Evolutionary conservation across 2,113 vertebrate species (phyloP).

Genomic region (Sapajus apella): DNA sequence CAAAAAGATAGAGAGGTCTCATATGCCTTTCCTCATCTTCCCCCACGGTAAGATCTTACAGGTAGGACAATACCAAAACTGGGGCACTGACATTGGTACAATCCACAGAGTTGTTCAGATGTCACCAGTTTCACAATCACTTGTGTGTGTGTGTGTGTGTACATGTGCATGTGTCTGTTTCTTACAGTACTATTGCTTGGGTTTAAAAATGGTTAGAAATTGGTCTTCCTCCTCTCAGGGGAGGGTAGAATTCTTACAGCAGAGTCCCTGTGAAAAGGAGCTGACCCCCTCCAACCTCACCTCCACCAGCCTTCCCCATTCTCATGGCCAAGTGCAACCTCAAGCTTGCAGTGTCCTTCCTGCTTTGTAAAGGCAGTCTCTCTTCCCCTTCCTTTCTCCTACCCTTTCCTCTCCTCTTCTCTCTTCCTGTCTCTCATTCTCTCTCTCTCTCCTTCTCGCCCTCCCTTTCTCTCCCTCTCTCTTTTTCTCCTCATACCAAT

Average conservation of each 20-base stretch:
- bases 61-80: not conserved
- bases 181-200: conserved; percentile 22
- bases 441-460: not conserved
- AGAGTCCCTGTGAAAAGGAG: conserved; percentile 41
- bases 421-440: not conserved
- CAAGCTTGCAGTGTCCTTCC: not conserved
- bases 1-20: not conserved
- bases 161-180: fast-evolving
- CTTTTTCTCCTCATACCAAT: not conserved
- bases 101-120: not conserved
- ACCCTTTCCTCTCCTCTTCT: not conserved
- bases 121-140: not conserved
- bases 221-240: conserved; percentile 44
- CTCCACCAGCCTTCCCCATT: not conserved
- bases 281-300: not conserved
- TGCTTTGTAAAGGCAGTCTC: not conserved
- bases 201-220: conserved; percentile 51
- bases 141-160: not conserved
- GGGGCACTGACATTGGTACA: not conserved
- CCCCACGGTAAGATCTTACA: too few relatives aligned
- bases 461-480: not conserved
- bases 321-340: not conserved
- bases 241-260: not conserved
- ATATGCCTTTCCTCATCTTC: not conserved
- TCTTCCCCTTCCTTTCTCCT: not conserved